Base-by-base conservation (phyloP, 64 coral and sea anemone genomes). In the Stichodactyla mertensii region DNA sequence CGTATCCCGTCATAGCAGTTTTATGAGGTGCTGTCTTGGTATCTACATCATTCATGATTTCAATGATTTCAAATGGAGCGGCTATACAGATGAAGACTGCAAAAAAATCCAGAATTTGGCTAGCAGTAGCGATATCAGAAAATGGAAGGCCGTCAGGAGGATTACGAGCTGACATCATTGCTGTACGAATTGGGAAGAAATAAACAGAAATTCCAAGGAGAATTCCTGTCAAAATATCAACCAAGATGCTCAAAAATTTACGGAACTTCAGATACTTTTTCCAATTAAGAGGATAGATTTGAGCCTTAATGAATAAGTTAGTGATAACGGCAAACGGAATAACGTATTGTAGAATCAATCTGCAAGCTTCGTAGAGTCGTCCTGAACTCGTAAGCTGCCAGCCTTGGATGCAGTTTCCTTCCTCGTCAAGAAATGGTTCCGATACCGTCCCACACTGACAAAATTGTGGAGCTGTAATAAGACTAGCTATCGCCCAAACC, bases 391-490 rank as follows among this genome's bases (percentile, higher is more conserved):
- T 51, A 9, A 16, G 15, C n/a, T 85, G 60, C 83, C 83, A 85
- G 11, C 16, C 27, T 64, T 18, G 83, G 19, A 85, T 22, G 36
- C 83, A 85, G 13, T 58, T 36, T 82, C 55, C 83, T 45, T 45
- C 36, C 52, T 59, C 56, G 27, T 18, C 18, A 1, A 61, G 18
- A n/a, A 31, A 85, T 61, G 55, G 20, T 16, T 85, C 23, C 4
- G 53, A 58, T 10, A 81, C 78, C 16, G 51, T 55, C 18, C 83
- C 83, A 24, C 83, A 85, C 11, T 85, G 55, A 52, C 83, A 85
- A 57, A 85, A 85, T 54, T 85, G 54, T 28, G 83, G 83, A 57
- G 83, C 83, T 16, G 56, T 45, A 31, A 85, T 59, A 9, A 85
- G 55, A 23, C 54, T 51, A 5, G 83, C 83, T 13, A 57, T 31